Percentiles rank a stretch among this genome's conserved stretches.
phyloP scores from a whole-genome alignment of 2,888 invertebrate genomes.

The Caenorhabditis auriculariae region DNA sequence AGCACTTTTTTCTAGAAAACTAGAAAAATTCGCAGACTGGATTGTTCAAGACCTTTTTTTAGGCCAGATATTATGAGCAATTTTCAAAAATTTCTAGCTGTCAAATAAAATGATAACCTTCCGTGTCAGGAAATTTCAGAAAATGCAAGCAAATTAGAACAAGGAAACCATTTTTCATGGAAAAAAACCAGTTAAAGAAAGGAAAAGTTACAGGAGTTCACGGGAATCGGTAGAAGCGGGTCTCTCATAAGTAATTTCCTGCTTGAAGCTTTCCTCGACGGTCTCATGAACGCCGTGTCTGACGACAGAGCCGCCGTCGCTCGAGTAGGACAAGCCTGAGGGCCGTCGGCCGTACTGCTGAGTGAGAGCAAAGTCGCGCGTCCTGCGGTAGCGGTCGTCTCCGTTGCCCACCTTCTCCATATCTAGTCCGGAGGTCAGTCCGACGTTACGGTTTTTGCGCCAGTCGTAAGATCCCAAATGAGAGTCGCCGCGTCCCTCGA shows the following conservation, averaged over 20 bases:
- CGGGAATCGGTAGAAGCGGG: slow-evolving; percentile 41
- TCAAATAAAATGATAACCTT: too few relatives aligned
- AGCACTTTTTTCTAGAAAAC: too few relatives aligned
- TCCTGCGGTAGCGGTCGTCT: background rate
- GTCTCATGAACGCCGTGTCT: slow-evolving; percentile 55
- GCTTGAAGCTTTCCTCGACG: slow-evolving; percentile 58
- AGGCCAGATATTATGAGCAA: background rate
- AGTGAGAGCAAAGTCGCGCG: background rate
- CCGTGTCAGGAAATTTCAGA: too few relatives aligned
- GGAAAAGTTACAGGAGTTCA: slow-evolving; percentile 24
- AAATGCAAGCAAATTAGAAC: too few relatives aligned
- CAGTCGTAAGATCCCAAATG: too few relatives aligned
- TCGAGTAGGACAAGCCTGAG: slow-evolving; percentile 5
- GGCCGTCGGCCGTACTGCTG: background rate
- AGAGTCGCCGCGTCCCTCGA: slow-evolving; percentile 22
- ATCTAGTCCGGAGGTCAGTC: too few relatives aligned
- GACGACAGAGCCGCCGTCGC: slow-evolving; percentile 32
- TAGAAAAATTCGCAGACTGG: too few relatives aligned
- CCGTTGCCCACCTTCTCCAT: background rate
- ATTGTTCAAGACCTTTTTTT: too few relatives aligned
- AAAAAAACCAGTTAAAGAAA: background rate
- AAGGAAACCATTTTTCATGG: background rate
- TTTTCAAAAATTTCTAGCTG: background rate
- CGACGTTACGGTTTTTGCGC: too few relatives aligned
- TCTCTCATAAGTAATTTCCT: slow-evolving; percentile 57